Evolutionary conservation across 2,888 invertebrate genomes (phyloP).

Genomic region (Eilema sororculum): DNA sequence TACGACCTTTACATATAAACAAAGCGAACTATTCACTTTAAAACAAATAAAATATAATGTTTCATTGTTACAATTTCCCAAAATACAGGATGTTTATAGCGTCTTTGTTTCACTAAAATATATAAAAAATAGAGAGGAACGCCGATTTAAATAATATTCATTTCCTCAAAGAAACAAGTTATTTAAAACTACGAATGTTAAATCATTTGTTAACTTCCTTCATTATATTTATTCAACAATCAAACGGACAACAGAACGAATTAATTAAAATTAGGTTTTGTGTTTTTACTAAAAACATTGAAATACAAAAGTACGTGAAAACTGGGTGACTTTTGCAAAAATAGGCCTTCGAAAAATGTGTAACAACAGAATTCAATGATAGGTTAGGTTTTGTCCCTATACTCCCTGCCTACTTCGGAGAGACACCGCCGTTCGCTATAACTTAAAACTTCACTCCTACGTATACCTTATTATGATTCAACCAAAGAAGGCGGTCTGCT

Average conservation of each 20-base stretch:
- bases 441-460: constrained; percentile 11
- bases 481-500: too few relatives aligned
- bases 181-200: neutral
- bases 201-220: neutral
- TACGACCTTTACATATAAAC: neutral
- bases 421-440: neutral
- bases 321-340: neutral
- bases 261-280: neutral
- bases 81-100: neutral
- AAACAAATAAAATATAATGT: neutral
- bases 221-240: neutral
- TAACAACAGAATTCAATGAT: neutral
- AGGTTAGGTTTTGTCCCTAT: neutral
- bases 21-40: too few relatives aligned
- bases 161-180: neutral
- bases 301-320: neutral
- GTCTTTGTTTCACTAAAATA: constrained; percentile 2
- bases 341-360: neutral
- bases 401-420: neutral
- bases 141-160: neutral
- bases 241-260: neutral
- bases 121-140: neutral
- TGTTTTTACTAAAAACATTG: too few relatives aligned
- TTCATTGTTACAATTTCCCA: neutral
- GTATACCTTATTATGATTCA: constrained; percentile 5